phyloP scores from a whole-genome alignment of 1,140 invertebrate species.

The Ceratoteleas bidentatus region DNA sequence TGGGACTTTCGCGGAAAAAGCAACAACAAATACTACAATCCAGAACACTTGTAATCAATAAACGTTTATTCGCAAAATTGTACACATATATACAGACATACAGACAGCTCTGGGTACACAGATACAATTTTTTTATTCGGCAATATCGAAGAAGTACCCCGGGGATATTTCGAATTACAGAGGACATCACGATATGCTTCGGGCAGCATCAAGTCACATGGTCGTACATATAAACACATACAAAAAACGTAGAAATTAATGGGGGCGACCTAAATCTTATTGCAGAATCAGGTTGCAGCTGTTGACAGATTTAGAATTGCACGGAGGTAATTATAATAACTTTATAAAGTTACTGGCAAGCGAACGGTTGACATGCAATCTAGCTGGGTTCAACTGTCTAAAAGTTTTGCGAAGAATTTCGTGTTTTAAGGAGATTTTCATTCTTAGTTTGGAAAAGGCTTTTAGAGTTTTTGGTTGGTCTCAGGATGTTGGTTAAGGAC shows the following conservation, averaged over 20 bases:
- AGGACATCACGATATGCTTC: no score
- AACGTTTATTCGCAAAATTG: constrained; percentile 41
- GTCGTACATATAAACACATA: constrained; percentile 1
- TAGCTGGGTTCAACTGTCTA: no score
- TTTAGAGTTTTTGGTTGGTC: no score
- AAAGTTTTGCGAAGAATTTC: no score
- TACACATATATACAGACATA: constrained; percentile 22
- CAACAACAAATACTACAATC: not conserved
- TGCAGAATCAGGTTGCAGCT: not conserved
- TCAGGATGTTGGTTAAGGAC: no score
- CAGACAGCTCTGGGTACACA: not conserved
- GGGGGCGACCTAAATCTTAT: not conserved
- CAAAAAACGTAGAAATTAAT: not conserved
- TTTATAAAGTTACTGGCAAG: not conserved
- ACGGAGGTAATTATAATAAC: not conserved
- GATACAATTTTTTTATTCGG: not conserved
- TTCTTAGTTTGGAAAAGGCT: no score
- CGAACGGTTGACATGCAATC: not conserved
- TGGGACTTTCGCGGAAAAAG: not conserved
- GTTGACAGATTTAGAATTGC: not conserved
- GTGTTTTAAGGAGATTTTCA: no score
- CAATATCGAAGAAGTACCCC: not conserved
- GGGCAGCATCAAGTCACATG: no score
- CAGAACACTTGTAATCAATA: constrained; percentile 7
- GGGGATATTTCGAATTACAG: no score